Conservation (phyloP, 2,113 vertebrate genomes). For the Dromaius novaehollandiae region DNA sequence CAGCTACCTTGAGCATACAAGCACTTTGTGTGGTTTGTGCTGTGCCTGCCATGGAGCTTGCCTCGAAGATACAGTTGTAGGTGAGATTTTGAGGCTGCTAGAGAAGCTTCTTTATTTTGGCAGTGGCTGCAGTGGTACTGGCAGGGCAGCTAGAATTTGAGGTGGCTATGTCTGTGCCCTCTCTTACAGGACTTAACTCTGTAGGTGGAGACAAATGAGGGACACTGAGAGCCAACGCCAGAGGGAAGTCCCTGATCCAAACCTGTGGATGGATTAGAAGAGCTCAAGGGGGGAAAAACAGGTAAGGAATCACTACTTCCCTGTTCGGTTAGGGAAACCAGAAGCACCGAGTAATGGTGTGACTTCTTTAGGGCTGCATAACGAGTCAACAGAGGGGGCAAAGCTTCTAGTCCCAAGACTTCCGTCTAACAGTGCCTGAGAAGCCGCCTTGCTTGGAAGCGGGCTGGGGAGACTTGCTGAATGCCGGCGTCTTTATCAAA, state of each 20-base stretch:
- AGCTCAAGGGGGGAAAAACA: not conserved
- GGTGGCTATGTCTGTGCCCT: not conserved
- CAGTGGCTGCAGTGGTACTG: not conserved
- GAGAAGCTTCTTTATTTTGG: not conserved
- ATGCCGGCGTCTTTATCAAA: not conserved
- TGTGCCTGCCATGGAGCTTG: not conserved
- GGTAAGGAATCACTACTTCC: not conserved
- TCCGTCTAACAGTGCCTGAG: not conserved
- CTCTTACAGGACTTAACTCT: slow-evolving; percentile 7
- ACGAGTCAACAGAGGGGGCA: not conserved
- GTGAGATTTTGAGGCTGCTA: not conserved
- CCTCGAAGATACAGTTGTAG: not conserved
- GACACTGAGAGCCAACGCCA: accelerated
- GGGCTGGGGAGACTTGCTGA: not conserved
- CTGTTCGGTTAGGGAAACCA: not conserved
- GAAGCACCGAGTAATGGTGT: accelerated
- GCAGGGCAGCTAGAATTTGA: not conserved
- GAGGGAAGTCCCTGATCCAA: not conserved
- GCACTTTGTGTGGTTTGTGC: accelerated
- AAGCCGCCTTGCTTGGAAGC: not conserved
- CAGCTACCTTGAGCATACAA: not conserved
- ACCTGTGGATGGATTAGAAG: not conserved
- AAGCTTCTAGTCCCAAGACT: not conserved
- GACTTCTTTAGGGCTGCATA: not conserved
- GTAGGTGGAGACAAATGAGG: not conserved